Evolutionary conservation across 2,888 invertebrate species (phyloP), one percentile per base, ranked within the genome.

Genomic region (Himalopsyche japonica): DNA sequence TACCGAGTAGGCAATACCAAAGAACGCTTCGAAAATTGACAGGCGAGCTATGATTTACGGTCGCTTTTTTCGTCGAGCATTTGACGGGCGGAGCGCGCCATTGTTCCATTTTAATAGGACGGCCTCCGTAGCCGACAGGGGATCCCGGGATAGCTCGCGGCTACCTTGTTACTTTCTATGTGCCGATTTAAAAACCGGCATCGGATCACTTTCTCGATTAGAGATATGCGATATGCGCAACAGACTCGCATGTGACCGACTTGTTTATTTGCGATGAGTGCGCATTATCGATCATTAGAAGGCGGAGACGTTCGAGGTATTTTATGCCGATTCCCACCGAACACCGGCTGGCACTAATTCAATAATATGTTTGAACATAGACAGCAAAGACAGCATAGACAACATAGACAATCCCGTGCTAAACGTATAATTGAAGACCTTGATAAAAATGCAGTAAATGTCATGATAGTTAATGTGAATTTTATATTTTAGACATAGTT

Each of bases 121-220:
- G 70, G 70, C 20, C 57, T 64, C 30, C 18, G 57, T 10, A 20
- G 24, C 82, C 49, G 48, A 77, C 32, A 77, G 37, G 48, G 32
- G 48, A 30, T 34, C 32, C 57, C 80, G 57, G 79, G 70, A 43
- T 77, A 8, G 82, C 84, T 81, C 79, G 37, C n/a, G 83, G 86
- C 85, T 27, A 20, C 80, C 76, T 47, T 76, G 34, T 84, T 84
- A 84, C 86, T 86, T 86, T 86, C 86, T 86, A 85, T 57, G 86
- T 80, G 84, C 86, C 81, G 82, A 85, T 86, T 86, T 85, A 3
- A 57, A 24, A 57, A 57, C 57, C 84, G 85, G 86, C 82, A 84
- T 79, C 57, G 37, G 86, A 85, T 86, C 85, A 86, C 86, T 86
- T 86, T 86, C 86, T 82, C 86, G 82, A 83, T 86, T 80, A 49